Evolutionary conservation across 2,113 vertebrate genomes (phyloP).

Genomic region (Passer domesticus): DNA sequence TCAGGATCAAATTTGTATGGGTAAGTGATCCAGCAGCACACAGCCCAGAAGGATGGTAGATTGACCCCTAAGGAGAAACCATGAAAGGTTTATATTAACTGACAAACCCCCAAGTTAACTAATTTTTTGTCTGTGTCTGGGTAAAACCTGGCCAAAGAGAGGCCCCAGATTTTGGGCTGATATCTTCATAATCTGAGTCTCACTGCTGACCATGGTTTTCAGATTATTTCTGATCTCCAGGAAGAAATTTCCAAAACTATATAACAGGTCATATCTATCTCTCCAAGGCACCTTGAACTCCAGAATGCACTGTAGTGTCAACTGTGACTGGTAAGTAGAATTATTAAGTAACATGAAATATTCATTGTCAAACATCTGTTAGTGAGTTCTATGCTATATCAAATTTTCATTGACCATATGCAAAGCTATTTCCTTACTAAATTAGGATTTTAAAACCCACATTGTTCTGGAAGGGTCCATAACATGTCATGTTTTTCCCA

Average conservation of each 20-base stretch:
- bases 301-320: not conserved
- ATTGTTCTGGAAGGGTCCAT: not conserved
- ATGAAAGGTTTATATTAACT: not conserved
- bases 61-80: not conserved
- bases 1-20: not conserved
- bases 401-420: conserved; percentile 61
- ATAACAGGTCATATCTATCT: not conserved
- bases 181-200: not conserved
- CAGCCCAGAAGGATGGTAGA: not conserved
- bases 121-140: not conserved
- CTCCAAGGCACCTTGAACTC: not conserved
- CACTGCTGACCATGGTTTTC: not conserved
- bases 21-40: not conserved
- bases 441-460: not conserved
- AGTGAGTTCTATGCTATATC: conserved; percentile 14
- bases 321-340: not conserved
- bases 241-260: not conserved
- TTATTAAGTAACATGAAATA: conserved; percentile 58
- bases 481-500: not conserved
- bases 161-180: not conserved
- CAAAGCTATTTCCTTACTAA: conserved; percentile 17
- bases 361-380: conserved; percentile 53
- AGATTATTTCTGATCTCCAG: not conserved
- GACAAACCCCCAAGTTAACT: not conserved
- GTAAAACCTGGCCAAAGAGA: not conserved